Conservation (phyloP, 2,888 invertebrate species). For the Drosophila demipolita region DNA sequence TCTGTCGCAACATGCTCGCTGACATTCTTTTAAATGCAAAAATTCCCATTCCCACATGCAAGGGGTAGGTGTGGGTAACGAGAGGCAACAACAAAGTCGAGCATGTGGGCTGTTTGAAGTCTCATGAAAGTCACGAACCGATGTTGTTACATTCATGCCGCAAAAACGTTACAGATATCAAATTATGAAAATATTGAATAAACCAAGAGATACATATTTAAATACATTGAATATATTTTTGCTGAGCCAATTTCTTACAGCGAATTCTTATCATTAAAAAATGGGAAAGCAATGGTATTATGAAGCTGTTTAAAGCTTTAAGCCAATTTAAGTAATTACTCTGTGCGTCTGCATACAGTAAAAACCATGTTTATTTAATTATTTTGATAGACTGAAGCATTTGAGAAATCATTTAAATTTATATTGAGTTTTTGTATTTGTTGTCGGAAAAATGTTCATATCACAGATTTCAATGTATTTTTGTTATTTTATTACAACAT, state of each 20-base stretch:
- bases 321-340: not conserved
- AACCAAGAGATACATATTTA: not conserved
- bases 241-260: no score
- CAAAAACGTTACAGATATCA: slow-evolving; percentile 1
- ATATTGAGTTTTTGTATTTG: not conserved
- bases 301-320: not conserved
- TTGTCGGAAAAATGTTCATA: not conserved
- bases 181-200: slow-evolving; percentile 7
- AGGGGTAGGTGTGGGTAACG: not conserved
- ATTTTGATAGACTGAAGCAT: not conserved
- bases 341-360: not conserved
- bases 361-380: not conserved
- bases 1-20: slow-evolving; percentile 24
- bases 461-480: not conserved
- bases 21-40: slow-evolving; percentile 36
- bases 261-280: not conserved
- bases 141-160: not conserved
- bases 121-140: slow-evolving; percentile 13
- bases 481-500: not conserved
- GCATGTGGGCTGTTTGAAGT: slow-evolving; percentile 21
- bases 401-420: not conserved
- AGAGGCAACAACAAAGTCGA: not conserved
- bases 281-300: not conserved
- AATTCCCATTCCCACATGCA: slow-evolving; percentile 27
- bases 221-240: not conserved